These are phyloP conservation scores for Cygnus atratus DNA, from an alignment of 2,113 vertebrate species.

Conservation along the genomic window DNA sequence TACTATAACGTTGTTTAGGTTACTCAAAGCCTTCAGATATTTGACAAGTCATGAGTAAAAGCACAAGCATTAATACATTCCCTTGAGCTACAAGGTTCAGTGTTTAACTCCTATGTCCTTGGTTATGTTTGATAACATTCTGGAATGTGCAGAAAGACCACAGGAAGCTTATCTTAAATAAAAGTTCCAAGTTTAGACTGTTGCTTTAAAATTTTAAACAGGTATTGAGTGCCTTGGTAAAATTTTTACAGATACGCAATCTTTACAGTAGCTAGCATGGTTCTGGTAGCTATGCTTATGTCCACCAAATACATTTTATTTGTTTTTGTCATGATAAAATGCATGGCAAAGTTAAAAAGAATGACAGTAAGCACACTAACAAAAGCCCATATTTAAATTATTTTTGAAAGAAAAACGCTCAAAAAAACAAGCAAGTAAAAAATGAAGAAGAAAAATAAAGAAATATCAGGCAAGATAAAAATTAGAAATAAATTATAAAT, in stretches of 20 bases:
- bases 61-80: not conserved
- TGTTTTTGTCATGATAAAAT: not conserved
- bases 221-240: not conserved
- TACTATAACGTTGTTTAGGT: not conserved
- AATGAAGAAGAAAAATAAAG: not conserved
- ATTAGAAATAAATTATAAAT: not conserved
- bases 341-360: not conserved
- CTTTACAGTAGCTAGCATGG: fast-evolving
- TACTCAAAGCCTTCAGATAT: not conserved
- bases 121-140: not conserved
- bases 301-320: not conserved
- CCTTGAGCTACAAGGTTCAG: not conserved
- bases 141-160: not conserved
- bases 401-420: not conserved
- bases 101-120: not conserved
- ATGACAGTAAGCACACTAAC: not conserved
- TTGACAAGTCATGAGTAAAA: not conserved
- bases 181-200: not conserved
- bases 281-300: not conserved
- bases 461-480: not conserved
- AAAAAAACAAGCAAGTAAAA: not conserved
- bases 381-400: not conserved
- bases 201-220: not conserved
- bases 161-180: not conserved
- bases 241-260: not conserved